Conservation (phyloP, 2,113 vertebrate species). For the Tonatia bakeri region DNA sequence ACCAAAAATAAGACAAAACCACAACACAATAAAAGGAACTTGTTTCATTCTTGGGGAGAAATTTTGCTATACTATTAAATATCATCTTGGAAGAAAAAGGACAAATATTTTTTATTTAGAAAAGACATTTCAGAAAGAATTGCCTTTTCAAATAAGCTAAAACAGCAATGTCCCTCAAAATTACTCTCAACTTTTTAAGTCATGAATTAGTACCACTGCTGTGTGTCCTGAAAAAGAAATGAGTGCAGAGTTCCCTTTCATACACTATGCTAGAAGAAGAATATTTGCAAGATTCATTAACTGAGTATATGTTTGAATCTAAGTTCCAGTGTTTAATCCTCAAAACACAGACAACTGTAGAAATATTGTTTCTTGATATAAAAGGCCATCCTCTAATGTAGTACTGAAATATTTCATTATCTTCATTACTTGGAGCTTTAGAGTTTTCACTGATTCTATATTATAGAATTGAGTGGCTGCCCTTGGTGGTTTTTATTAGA, state of each 20-base stretch:
- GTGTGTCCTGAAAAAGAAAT: neutral
- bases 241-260: neutral
- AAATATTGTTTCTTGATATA: conserved; percentile 25
- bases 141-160: conserved; percentile 16
- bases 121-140: conserved; percentile 36
- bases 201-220: neutral
- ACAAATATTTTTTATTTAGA: neutral
- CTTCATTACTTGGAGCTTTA: neutral
- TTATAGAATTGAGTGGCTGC: neutral
- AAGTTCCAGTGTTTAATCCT: conserved; percentile 5
- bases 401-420: conserved; percentile 28
- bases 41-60: neutral
- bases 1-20: neutral
- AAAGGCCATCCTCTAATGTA: neutral
- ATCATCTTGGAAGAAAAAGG: conserved; percentile 23
- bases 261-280: neutral
- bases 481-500: conserved; percentile 21
- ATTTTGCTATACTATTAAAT: conserved; percentile 34
- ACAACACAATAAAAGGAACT: conserved; percentile 11
- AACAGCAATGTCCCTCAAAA: conserved; percentile 30
- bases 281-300: conserved; percentile 38
- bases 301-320: conserved; percentile 26
- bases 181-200: neutral
- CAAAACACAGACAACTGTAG: neutral
- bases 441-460: conserved; percentile 25